These are phyloP conservation scores for Sandelia bainsii DNA, from an alignment of 2,797 vertebrate species.

Conservation along the genomic window DNA sequence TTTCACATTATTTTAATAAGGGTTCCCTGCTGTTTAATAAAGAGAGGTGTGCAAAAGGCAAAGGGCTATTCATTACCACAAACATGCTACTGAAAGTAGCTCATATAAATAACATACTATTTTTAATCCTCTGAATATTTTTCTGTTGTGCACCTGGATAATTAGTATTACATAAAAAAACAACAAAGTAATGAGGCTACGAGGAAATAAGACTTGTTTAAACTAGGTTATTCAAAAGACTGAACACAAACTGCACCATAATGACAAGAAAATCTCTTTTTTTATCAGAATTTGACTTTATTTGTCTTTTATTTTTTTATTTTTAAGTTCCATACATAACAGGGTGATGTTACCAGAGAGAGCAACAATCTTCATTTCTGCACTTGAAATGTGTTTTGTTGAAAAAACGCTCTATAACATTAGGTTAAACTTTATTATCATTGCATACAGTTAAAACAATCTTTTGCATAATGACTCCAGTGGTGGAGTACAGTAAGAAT, in stretches of 20 bases:
- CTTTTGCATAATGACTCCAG: no score
- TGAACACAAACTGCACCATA: conserved; percentile 21
- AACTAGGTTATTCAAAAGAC: conserved; percentile 21
- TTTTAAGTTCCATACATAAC: not conserved
- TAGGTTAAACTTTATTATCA: not conserved
- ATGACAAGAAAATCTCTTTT: conserved; percentile 31
- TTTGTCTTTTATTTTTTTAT: no score
- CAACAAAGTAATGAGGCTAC: conserved; percentile 49
- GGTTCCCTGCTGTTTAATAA: conserved; percentile 44
- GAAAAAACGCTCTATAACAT: not conserved
- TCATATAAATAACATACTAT: conserved; percentile 29
- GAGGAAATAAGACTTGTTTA: conserved; percentile 26
- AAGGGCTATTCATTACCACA: conserved; percentile 49
- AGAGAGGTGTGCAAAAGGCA: conserved; percentile 30
- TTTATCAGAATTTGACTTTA: not conserved
- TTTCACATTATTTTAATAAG: conserved; percentile 32
- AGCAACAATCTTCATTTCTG: not conserved
- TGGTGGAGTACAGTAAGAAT: no score
- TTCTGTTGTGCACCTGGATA: conserved; percentile 51
- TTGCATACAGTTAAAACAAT: not conserved
- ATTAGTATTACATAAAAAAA: conserved; percentile 47
- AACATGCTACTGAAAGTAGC: conserved; percentile 16
- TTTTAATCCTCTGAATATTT: conserved; percentile 38
- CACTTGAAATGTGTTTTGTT: not conserved
- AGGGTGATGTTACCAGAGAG: not conserved